These are phyloP conservation scores for Lissonota sp. DNA, from an alignment of 2,888 invertebrate species.

Conservation along the genomic window DNA sequence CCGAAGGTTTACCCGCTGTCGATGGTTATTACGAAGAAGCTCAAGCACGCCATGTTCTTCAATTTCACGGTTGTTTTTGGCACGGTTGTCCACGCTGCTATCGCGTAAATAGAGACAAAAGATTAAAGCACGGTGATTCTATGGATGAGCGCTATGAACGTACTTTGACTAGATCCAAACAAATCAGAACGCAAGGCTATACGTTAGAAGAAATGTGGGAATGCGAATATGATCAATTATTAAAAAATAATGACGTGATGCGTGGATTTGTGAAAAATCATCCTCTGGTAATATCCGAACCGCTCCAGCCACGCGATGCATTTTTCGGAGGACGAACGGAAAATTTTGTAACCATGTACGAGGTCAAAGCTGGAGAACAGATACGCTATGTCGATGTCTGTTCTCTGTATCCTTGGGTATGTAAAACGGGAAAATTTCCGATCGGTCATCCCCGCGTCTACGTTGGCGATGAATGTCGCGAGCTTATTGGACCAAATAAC, in stretches of 20 bases:
- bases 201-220: conserved; percentile 14
- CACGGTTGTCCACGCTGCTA: conserved; percentile 2
- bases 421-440: too few relatives aligned
- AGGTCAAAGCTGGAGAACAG: too few relatives aligned
- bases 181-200: too few relatives aligned
- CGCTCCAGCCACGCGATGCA: too few relatives aligned
- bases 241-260: too few relatives aligned
- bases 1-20: conserved; percentile 3
- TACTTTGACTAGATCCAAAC: not conserved
- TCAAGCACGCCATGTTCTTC: conserved; percentile 8
- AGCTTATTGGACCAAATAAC: not conserved
- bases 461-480: not conserved
- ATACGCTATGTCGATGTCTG: too few relatives aligned
- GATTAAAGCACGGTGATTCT: not conserved
- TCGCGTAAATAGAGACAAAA: conserved; percentile 6
- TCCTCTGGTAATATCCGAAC: too few relatives aligned
- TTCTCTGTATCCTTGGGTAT: too few relatives aligned
- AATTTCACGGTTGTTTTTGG: conserved; percentile 24
- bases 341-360: too few relatives aligned
- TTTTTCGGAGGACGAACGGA: too few relatives aligned
- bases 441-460: not conserved
- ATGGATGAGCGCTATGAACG: conserved; percentile 15
- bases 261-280: too few relatives aligned
- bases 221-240: not conserved
- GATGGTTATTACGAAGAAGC: conserved; percentile 33